These are phyloP conservation scores for Merodon equestris DNA, from an alignment of 2,888 invertebrate species.

Conservation along the genomic window DNA sequence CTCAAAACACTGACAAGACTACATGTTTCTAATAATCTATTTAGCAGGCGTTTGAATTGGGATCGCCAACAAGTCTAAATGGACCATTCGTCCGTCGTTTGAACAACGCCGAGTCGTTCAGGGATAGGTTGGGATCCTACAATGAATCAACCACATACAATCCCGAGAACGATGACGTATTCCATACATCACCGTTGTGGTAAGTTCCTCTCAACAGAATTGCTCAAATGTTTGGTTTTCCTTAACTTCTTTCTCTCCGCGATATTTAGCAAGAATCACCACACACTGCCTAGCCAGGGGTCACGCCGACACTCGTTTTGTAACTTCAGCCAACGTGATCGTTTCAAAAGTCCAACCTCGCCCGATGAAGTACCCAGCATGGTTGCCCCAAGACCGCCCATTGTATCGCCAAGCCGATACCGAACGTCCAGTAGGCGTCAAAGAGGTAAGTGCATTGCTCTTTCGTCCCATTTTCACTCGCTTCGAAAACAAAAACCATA, in stretches of 20 bases:
- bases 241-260: conserved; percentile 26
- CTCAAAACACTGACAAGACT: too few species aligned
- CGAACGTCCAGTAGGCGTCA: conserved; percentile 74
- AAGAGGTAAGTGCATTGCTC: conserved; percentile 74
- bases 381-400: conserved; percentile 78
- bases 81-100: conserved; percentile 50
- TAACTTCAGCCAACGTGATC: conserved; percentile 75
- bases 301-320: conserved; percentile 77
- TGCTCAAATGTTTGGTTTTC: conserved; percentile 2
- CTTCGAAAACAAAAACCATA: neutral
- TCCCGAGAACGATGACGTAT: conserved; percentile 77
- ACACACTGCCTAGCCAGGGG: conserved; percentile 75
- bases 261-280: conserved; percentile 73
- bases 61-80: conserved; percentile 50
- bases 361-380: conserved; percentile 79
- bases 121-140: conserved; percentile 77
- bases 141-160: conserved; percentile 75
- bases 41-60: conserved; percentile 57
- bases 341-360: conserved; percentile 72
- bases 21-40: conserved; percentile 70
- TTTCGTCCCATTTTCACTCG: neutral
- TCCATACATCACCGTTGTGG: conserved; percentile 75
- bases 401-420: conserved; percentile 76
- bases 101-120: conserved; percentile 73
- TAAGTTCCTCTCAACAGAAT: conserved; percentile 68